phyloP scores from a whole-genome alignment of 2,888 invertebrate species.

The Cheilosia grossa region DNA sequence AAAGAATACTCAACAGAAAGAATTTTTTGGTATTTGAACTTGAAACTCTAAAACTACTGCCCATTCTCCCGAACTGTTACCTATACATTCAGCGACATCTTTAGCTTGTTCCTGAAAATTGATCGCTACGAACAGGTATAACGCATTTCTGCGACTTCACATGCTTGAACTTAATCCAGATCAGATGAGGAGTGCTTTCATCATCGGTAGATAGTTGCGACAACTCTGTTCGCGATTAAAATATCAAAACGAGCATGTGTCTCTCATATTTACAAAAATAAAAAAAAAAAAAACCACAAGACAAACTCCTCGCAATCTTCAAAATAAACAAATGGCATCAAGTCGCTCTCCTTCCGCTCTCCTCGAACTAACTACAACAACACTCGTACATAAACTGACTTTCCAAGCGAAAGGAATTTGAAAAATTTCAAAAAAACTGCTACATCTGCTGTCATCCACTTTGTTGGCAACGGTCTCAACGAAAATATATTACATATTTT shows the following conservation, averaged over 20 bases:
- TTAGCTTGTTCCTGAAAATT: no score
- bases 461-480: slow-evolving; percentile 46
- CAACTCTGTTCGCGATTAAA: background rate
- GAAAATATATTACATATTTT: slow-evolving; percentile 50
- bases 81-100: no score
- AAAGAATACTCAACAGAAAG: no score
- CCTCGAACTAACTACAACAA: background rate
- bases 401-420: slow-evolving; percentile 14
- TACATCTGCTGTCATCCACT: slow-evolving; percentile 58
- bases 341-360: background rate
- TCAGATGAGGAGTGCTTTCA: no score
- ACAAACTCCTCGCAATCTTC: background rate
- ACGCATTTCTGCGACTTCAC: no score
- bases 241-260: slow-evolving; percentile 21
- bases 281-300: background rate
- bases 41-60: no score
- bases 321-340: slow-evolving; percentile 18
- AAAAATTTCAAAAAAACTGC: slow-evolving; percentile 24
- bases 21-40: no score
- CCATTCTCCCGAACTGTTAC: no score
- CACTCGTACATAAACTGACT: background rate
- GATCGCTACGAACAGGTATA: no score
- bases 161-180: no score
- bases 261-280: slow-evolving; percentile 8
- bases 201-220: no score